Percentiles rank a stretch among this genome's conserved stretches.
Evolutionary conservation across 2,888 invertebrate species (phyloP).

Genomic region (Ichneumoninae sp.): DNA sequence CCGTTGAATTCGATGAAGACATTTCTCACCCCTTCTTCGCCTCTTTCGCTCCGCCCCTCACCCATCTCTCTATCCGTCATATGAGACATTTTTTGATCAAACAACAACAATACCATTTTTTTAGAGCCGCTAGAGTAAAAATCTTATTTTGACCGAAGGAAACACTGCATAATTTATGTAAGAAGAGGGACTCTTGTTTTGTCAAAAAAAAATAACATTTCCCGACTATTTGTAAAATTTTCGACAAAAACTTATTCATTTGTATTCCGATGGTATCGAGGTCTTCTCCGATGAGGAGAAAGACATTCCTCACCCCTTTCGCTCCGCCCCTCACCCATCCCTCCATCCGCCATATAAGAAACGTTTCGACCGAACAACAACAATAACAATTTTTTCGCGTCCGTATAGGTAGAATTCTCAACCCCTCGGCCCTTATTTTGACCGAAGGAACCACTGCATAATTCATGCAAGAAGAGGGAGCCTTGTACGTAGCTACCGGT

Average conservation of each 20-base stretch:
- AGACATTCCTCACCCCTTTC: not conserved
- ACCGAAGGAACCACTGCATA: slow-evolving; percentile 69
- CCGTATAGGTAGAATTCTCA: slow-evolving; percentile 31
- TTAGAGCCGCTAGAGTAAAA: not conserved
- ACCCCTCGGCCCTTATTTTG: slow-evolving; percentile 57
- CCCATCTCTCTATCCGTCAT: slow-evolving; percentile 34
- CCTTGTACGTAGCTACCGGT: slow-evolving; percentile 42
- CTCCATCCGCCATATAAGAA: slow-evolving; percentile 42
- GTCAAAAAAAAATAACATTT: not conserved
- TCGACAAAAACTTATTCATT: too few relatives aligned
- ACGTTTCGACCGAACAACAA: not conserved
- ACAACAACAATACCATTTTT: too few relatives aligned
- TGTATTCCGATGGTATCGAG: too few relatives aligned
- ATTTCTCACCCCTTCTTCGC: not conserved
- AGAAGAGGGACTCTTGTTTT: not conserved
- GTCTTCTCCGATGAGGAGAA: not conserved
- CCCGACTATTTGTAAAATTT: not conserved
- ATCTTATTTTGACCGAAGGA: slow-evolving; percentile 1
- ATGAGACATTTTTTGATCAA: not conserved
- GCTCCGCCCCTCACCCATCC: slow-evolving; percentile 40
- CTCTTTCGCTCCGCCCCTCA: slow-evolving; percentile 40
- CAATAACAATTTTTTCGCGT: too few relatives aligned
- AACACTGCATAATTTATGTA: slow-evolving; percentile 76
- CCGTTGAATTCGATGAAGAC: too few relatives aligned
- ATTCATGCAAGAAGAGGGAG: slow-evolving; percentile 74